These are phyloP conservation scores for Ceuthmochares aereus DNA, from an alignment of 2,113 vertebrate species.

Conservation along the genomic window DNA sequence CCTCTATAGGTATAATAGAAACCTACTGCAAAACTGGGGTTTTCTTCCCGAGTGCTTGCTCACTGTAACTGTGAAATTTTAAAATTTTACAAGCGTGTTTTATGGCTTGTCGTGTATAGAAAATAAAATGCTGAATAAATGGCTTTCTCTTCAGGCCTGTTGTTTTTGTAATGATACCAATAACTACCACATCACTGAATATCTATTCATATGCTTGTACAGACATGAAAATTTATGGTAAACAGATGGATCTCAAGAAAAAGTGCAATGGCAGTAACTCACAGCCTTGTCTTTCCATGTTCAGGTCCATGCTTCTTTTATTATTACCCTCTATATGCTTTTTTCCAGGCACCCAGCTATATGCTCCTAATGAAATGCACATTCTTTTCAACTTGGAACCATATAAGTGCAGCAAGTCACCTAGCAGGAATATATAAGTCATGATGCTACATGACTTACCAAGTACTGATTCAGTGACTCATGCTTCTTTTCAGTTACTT, in stretches of 20 bases:
- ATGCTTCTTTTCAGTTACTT: neutral
- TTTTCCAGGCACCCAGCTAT: neutral
- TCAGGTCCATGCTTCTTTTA: neutral
- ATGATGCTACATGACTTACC: neutral
- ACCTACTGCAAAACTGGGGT: slow-evolving; percentile 9
- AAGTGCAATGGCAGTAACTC: slow-evolving; percentile 79
- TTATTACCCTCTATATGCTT: neutral
- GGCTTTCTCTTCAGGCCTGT: slow-evolving; percentile 8
- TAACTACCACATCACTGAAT: slow-evolving; percentile 68
- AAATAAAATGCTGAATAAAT: slow-evolving; percentile 54
- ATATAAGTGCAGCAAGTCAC: neutral
- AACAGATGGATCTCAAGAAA: slow-evolving; percentile 79
- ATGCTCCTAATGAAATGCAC: neutral
- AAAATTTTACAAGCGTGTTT: neutral
- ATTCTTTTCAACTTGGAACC: slow-evolving; percentile 13
- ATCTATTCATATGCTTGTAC: slow-evolving; percentile 74
- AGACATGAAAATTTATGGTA: slow-evolving; percentile 61
- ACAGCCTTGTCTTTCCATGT: slow-evolving; percentile 62
- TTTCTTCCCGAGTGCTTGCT: neutral
- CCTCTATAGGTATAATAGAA: neutral
- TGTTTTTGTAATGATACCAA: slow-evolving; percentile 67
- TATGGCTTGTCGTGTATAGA: neutral
- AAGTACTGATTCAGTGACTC: neutral
- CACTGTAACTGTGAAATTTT: neutral
- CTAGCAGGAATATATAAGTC: slow-evolving; percentile 25